These are phyloP conservation scores for Nymphalis polychloros DNA, from an alignment of 2,888 invertebrate species.

Conservation along the genomic window DNA sequence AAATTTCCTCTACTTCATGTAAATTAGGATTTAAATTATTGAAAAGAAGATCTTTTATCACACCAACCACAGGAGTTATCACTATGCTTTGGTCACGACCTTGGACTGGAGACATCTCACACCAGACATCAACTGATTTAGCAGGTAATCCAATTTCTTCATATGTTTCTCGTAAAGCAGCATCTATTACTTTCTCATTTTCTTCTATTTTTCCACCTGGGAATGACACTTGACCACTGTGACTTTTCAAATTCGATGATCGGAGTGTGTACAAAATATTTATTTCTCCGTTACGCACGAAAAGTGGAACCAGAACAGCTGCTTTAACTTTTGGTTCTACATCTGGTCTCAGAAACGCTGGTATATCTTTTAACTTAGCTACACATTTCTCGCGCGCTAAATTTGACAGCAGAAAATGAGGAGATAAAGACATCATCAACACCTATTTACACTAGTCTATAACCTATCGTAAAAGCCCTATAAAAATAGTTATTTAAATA, in stretches of 20 bases:
- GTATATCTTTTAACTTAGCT: conserved; percentile 80
- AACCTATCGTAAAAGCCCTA: background rate
- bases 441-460: background rate
- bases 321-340: conserved; percentile 73
- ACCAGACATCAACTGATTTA: conserved; percentile 86
- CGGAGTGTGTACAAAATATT: conserved; percentile 92
- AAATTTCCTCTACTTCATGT: conserved; percentile 90
- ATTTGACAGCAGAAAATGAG: conserved; percentile 72
- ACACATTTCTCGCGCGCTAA: conserved; percentile 82
- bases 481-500: background rate
- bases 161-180: conserved; percentile 92
- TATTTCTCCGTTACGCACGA: conserved; percentile 85
- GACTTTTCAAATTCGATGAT: conserved; percentile 86
- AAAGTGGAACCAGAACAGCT: conserved; percentile 92
- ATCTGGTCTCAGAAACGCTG: conserved; percentile 60
- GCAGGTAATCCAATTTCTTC: conserved; percentile 91
- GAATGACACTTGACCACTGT: conserved; percentile 93
- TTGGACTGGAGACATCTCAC: conserved; percentile 61
- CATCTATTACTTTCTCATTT: conserved; percentile 83
- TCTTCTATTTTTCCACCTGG: conserved; percentile 90
- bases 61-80: conserved; percentile 88
- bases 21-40: conserved; percentile 81
- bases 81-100: conserved; percentile 71
- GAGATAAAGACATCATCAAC: conserved; percentile 55
- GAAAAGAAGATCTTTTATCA: conserved; percentile 73